Percentiles rank a stretch among this genome's conserved stretches.
Conservation (phyloP, 1,140 invertebrate genomes). For the Acyrthosiphon pisum region DNA sequence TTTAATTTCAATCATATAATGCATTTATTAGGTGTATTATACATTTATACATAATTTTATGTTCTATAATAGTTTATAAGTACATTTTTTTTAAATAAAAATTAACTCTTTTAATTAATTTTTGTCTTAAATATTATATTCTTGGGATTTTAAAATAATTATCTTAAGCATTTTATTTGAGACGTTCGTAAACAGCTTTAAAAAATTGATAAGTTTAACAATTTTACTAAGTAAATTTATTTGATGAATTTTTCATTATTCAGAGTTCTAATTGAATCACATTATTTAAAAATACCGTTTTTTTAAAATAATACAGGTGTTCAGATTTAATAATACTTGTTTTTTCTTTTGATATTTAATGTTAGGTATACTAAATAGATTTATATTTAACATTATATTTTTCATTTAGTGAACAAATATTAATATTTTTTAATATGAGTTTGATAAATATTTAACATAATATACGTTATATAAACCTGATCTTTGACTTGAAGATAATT, state of each 20-base stretch:
- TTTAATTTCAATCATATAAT: background rate
- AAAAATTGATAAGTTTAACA: background rate
- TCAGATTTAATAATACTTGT: too few relatives aligned
- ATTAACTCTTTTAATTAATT: background rate
- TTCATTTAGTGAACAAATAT: background rate
- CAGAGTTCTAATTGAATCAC: background rate
- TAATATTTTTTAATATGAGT: background rate
- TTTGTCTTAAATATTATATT: background rate
- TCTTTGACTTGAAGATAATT: background rate
- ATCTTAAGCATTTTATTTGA: background rate
- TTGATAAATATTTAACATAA: background rate
- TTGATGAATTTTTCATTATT: background rate
- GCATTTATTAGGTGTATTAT: background rate
- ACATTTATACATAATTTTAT: background rate
- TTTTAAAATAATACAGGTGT: too few relatives aligned
- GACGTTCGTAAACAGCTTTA: background rate
- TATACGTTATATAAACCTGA: background rate
- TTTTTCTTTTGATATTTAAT: too few relatives aligned
- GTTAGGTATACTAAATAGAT: too few relatives aligned
- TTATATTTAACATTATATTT: too few relatives aligned
- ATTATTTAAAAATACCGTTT: too few relatives aligned
- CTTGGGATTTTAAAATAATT: background rate
- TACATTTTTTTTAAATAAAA: background rate
- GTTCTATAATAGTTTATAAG: background rate
- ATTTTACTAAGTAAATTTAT: background rate